Base-by-base conservation (phyloP, 2,797 vertebrate genomes). In the Podarcis lilfordi region DNA sequence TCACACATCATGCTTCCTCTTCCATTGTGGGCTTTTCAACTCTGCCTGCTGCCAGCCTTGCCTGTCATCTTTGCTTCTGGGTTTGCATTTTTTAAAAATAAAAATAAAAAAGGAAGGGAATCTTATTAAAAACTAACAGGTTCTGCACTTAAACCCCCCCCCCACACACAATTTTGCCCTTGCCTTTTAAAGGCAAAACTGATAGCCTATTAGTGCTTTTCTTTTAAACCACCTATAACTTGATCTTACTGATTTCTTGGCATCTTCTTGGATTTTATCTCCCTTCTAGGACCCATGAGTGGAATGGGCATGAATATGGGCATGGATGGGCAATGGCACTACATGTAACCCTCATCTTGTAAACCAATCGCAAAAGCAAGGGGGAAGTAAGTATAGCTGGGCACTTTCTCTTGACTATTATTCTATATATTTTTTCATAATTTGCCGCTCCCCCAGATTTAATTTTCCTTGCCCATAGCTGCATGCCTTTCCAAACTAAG, bases 271-370 rank as follows among this genome's bases (percentile, higher is more conserved):
- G 97, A 96, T 97, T 97, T 97, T 97, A 96, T 98, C 97, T 98
- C 97, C 97, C 92, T 94, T 97, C 91, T 97, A 99, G 99, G 99
- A 98, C 98, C 99, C 96, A 99, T 99, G 98, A 98, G 98, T 98
- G 99, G 99, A 97, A 99, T 99, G 99, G 98, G 99, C 96, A 99
- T 99, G 99, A 99, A 99, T 98, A 99, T 99, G 98, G 99, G 99
- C 96, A 99, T 99, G 99, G 99, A 99, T 98, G 99, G 99, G 98
- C 99, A 99, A 97, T 99, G 99, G 99, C 99, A 99, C 98, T 99
- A 99, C 98, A 99, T 99, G 99, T 99, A 99, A 99, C 98, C 98
- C 97, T 97, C 97, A 97, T 96, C 97, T 97, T 98, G 97, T 97
- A 97, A 97, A 96, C 98, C 98, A 98, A 98, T 98, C 98, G 97